phyloP scores from a whole-genome alignment of 1,140 invertebrate species.

The Lordiphosa clarofinis region DNA sequence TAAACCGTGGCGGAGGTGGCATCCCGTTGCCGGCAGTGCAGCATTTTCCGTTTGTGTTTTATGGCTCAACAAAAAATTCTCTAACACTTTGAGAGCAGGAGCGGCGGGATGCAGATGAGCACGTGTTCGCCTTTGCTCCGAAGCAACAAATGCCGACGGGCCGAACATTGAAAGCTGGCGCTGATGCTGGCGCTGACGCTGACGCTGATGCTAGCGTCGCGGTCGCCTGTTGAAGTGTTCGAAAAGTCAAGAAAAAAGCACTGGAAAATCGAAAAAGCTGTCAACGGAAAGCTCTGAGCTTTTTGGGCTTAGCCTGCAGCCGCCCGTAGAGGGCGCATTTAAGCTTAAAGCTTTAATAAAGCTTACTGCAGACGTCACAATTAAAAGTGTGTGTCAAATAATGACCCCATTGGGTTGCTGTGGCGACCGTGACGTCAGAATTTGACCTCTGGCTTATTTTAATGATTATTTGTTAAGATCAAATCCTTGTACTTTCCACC shows the following conservation, averaged over 20 bases:
- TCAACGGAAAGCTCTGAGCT: conserved; percentile 19
- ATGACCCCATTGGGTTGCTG: conserved; percentile 35
- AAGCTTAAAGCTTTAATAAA: conserved; percentile 6
- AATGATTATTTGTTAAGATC: too few species aligned
- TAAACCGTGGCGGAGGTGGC: conserved; percentile 13
- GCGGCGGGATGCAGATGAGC: conserved; percentile 40
- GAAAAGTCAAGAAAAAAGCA: conserved; percentile 42
- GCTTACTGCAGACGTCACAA: conserved; percentile 38
- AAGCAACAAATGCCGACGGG: conserved; percentile 48
- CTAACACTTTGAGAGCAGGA: conserved; percentile 8
- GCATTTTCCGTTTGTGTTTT: conserved; percentile 19
- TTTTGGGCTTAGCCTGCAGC: background rate
- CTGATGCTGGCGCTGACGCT: conserved; percentile 2
- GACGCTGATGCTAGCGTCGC: conserved; percentile 10
- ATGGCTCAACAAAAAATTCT: conserved; percentile 10
- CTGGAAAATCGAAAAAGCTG: conserved; percentile 50
- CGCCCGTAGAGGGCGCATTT: background rate
- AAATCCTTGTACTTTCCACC: background rate
- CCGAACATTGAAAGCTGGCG: conserved; percentile 7
- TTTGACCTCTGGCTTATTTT: conserved; percentile 7
- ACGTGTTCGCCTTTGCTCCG: conserved; percentile 45
- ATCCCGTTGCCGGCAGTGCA: conserved; percentile 42
- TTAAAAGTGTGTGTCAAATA: conserved; percentile 8
- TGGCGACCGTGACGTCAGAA: conserved; percentile 42
- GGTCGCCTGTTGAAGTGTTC: conserved; percentile 71